These are phyloP conservation scores for Anthonomus grandis DNA, from an alignment of 1,140 invertebrate species.

Conservation along the genomic window DNA sequence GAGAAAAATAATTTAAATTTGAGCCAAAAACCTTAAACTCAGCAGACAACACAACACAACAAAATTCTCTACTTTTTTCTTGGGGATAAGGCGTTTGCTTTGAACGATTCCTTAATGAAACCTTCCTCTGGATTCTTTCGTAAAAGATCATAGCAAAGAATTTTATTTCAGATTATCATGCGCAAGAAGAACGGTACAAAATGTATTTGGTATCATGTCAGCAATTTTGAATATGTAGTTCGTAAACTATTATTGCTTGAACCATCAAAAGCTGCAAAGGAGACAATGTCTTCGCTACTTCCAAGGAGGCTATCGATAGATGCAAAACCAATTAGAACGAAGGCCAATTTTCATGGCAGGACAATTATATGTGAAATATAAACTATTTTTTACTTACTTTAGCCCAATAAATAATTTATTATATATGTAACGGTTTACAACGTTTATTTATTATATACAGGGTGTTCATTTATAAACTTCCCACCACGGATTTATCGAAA, in stretches of 20 bases:
- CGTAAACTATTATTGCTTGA: not conserved
- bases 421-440: too few relatives aligned
- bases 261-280: not conserved
- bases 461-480: too few relatives aligned
- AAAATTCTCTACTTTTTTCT: not conserved
- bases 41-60: not conserved
- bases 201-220: not conserved
- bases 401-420: too few relatives aligned
- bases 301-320: not conserved
- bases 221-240: not conserved
- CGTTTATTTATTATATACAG: too few relatives aligned
- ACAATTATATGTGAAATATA: too few relatives aligned
- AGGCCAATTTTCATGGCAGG: conserved; percentile 1
- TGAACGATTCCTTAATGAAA: not conserved
- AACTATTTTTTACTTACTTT: too few relatives aligned
- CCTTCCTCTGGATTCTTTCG: not conserved
- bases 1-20: conserved; percentile 1
- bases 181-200: not conserved
- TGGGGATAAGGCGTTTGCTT: not conserved
- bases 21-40: conserved; percentile 1
- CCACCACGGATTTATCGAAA: too few relatives aligned
- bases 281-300: conserved; percentile 3
- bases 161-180: not conserved
- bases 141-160: not conserved
- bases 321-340: conserved; percentile 3